Evolutionary conservation across 2,113 vertebrate genomes (phyloP).

Genomic region (Forbesichthys papilliferus): DNA sequence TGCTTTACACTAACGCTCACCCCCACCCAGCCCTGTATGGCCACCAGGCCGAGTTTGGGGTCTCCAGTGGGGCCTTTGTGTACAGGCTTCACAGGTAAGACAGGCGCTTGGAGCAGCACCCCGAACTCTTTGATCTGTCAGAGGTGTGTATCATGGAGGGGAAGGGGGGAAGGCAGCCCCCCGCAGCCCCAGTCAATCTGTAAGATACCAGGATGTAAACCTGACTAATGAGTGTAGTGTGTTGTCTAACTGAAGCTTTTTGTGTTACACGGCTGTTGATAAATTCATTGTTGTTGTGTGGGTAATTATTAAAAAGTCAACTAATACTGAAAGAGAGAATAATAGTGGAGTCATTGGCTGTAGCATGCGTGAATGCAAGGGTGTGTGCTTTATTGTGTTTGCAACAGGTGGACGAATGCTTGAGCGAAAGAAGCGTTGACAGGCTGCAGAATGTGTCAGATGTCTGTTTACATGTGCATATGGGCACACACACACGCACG

Average conservation of each 20-base stretch:
- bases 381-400: neutral
- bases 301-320: neutral
- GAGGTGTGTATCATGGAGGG: neutral
- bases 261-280: constrained; percentile 4
- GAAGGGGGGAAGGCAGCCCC: neutral
- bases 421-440: constrained; percentile 61
- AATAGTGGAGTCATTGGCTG: neutral
- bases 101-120: constrained; percentile 26
- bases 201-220: constrained; percentile 1
- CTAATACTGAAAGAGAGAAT: too few species aligned
- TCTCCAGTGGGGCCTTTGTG: constrained; percentile 16
- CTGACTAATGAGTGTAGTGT: constrained; percentile 20
- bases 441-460: constrained; percentile 56
- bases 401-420: constrained; percentile 63
- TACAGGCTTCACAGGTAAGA: constrained; percentile 38
- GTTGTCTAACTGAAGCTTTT: constrained; percentile 12
- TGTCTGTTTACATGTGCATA: constrained; percentile 60
- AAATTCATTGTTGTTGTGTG: constrained; percentile 11
- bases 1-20: constrained; percentile 12
- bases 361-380: constrained; percentile 3
- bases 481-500: constrained; percentile 13
- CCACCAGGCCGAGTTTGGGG: neutral
- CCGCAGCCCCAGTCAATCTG: neutral
- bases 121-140: constrained; percentile 35
- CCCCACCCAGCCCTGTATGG: neutral